Base-by-base conservation (phyloP, 2,888 invertebrate genomes). In the Ichneumon xanthorius region DNA sequence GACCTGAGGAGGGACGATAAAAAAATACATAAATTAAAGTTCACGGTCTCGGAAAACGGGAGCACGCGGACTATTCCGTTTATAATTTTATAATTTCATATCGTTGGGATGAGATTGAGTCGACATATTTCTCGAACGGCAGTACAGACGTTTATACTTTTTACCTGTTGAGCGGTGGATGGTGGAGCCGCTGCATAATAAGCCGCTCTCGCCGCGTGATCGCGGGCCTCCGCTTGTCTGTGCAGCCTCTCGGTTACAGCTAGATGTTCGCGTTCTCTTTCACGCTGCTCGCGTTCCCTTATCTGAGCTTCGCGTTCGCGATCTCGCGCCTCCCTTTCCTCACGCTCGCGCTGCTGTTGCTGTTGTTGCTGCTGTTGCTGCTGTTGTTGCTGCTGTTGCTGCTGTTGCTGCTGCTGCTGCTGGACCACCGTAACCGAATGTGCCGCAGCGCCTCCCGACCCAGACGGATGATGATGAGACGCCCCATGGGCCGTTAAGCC, bases 131-230 rank as follows among this genome's bases (percentile, higher is more conserved):
- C 45, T 0, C 45, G 11, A 45, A 45, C 11, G 45, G 14, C 45
- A 4, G 3, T 14, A 3, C 58, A 67, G 33, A 30, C 16, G 2
- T 40, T 63, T 16, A 1, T 40, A n/a, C 7, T 40, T 22, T 70
- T 14, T 89, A 92, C 94, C 93, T 93, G 93, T 88, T 94, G 94
- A 85, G 89, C 81, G 71, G 92, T 87, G 77, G 92, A 90, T 76
- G 92, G 92, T 26, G 91, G 91, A 5, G 92, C 89, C 7, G 96
- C 94, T 85, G 96, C 94, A 89, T 95, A 95, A 72, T 93, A 93
- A 78, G 91, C 90, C 33, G 92, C 91, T 95, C 96, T 95, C 88
- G 88, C 91, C 19, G 89, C 92, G 82, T 93, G 93, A 84, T 94
- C 93, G 87, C 93, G 90, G 75, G 90, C 91, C 72, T 93, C 93